phyloP scores from a whole-genome alignment of 2,113 vertebrate genomes.

The Otis tarda region DNA sequence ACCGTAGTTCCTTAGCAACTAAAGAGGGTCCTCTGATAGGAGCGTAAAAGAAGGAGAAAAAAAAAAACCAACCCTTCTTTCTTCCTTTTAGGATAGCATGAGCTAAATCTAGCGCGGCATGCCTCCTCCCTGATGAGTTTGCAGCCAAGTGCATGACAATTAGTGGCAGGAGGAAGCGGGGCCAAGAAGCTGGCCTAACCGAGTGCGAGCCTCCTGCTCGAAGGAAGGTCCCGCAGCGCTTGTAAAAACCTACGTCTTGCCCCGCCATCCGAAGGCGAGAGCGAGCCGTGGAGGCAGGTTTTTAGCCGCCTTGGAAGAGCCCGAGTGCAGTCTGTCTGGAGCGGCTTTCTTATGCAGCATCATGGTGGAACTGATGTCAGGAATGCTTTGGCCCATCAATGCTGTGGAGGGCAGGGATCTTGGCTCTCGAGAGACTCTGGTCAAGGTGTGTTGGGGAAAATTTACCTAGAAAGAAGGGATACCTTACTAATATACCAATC shows the following conservation, averaged over 20 bases:
- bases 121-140: constrained; percentile 61
- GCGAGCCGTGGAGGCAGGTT: not conserved
- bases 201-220: constrained; percentile 5
- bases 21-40: constrained; percentile 58
- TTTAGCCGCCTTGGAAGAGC: fast-evolving
- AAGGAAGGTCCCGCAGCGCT: not conserved
- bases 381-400: not conserved
- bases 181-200: constrained; percentile 24
- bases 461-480: not conserved
- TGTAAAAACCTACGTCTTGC: fast-evolving
- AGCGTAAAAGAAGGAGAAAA: not conserved
- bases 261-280: not conserved
- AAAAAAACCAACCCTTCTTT: not conserved
- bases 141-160: constrained; percentile 60
- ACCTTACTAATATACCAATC: fast-evolving
- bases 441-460: fast-evolving
- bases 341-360: not conserved
- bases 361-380: not conserved
- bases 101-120: constrained; percentile 59
- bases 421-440: fast-evolving
- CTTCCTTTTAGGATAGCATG: constrained; percentile 17
- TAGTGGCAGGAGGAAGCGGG: not conserved
- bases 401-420: not conserved
- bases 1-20: constrained; percentile 77
- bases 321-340: fast-evolving